A percentile compares a stretch with the other conserved stretches of the same genome.
Evolutionary conservation across 2,113 vertebrate species (phyloP).

Genomic region (Micronycteris hirsuta): DNA sequence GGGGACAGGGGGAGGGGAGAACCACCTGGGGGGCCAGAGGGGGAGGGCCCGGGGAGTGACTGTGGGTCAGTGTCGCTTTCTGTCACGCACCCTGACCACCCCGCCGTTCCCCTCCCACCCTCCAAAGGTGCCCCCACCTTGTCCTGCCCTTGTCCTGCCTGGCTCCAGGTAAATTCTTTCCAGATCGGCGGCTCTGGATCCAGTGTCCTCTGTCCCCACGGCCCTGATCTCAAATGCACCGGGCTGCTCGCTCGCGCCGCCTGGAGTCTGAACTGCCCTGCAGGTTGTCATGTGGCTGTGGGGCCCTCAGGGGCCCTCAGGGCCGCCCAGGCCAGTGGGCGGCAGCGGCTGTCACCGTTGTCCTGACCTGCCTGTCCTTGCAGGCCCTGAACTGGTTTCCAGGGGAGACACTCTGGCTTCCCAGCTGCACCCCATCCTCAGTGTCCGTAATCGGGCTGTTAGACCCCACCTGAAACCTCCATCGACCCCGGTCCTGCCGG

Average conservation of each 20-base stretch:
- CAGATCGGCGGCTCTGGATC: neutral
- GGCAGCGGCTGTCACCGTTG: neutral
- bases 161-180: neutral
- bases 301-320: neutral
- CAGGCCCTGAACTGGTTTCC: neutral
- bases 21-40: fast-evolving
- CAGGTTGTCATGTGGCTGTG: neutral
- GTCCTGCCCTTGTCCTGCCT: neutral
- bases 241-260: fast-evolving
- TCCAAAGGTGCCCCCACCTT: no score
- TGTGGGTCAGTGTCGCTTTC: no score
- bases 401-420: neutral
- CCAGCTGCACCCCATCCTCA: fast-evolving
- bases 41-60: no score
- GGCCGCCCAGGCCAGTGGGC: neutral
- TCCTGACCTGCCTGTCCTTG: neutral
- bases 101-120: no score
- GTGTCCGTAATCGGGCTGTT: neutral
- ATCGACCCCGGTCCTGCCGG: no score
- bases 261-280: neutral
- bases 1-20: no score
- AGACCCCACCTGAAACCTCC: neutral
- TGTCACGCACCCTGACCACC: neutral
- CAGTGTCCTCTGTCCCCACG: neutral
- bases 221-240: neutral